Percentiles rank a stretch among this genome's conserved stretches.
Conservation (phyloP, 1,140 invertebrate species). For the Uloborus diversus region DNA sequence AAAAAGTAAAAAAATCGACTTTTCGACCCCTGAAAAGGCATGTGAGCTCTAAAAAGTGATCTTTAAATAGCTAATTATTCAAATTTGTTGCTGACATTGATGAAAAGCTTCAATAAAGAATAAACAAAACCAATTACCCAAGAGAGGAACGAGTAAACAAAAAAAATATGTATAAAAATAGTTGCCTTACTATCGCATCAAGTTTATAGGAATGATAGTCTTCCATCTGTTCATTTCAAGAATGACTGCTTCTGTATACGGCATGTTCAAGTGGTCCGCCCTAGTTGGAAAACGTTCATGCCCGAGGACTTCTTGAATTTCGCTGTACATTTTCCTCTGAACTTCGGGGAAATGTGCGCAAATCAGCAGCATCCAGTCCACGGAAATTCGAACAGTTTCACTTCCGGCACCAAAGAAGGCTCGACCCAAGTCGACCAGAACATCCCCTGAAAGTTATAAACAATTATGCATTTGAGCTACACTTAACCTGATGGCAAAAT, state of each 20-base stretch:
- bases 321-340: constrained; percentile 59
- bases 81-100: too few relatives aligned
- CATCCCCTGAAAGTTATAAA: constrained; percentile 28
- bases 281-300: constrained; percentile 53
- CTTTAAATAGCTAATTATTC: too few relatives aligned
- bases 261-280: constrained; percentile 55
- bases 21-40: too few relatives aligned
- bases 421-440: constrained; percentile 51
- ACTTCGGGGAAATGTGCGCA: constrained; percentile 54
- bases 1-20: too few relatives aligned
- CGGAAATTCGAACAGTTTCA: constrained; percentile 58
- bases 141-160: too few relatives aligned
- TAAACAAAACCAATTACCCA: too few relatives aligned
- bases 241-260: constrained; percentile 59
- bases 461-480: too few relatives aligned
- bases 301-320: constrained; percentile 61
- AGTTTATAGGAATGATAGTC: constrained; percentile 58
- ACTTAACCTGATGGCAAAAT: too few relatives aligned
- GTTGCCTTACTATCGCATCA: constrained; percentile 49
- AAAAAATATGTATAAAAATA: too few relatives aligned
- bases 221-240: constrained; percentile 57
- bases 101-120: too few relatives aligned
- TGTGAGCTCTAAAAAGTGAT: too few relatives aligned
- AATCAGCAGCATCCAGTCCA: constrained; percentile 59
- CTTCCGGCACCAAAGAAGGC: constrained; percentile 60